phyloP scores from a whole-genome alignment of 23 tunicate species.

The Botrylloides violaceus region DNA sequence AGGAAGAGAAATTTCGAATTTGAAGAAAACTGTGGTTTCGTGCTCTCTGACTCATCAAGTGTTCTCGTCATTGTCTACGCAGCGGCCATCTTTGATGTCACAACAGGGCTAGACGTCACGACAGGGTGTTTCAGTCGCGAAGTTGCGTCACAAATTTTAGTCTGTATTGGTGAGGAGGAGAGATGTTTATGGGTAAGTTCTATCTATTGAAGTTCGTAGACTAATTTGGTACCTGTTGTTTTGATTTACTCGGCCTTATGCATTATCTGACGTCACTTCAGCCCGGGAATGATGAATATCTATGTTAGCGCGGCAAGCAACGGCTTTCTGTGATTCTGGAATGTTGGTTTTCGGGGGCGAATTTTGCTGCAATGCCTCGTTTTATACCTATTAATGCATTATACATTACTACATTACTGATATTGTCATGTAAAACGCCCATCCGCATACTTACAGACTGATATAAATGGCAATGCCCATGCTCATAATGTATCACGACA shows the following conservation, averaged over 20 bases:
- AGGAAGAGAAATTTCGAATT: not conserved
- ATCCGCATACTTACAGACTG: too few relatives aligned
- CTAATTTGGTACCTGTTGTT: conserved; percentile 9
- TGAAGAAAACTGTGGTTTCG: conserved; percentile 26
- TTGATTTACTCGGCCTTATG: not conserved
- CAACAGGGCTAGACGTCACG: conserved; percentile 22
- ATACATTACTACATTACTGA: too few relatives aligned
- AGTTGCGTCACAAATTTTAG: conserved; percentile 19
- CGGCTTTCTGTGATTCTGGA: too few relatives aligned
- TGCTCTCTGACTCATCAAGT: conserved; percentile 2
- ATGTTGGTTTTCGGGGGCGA: too few relatives aligned
- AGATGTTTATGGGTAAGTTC: not conserved
- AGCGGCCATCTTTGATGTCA: conserved; percentile 38
- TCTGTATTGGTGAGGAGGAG: not conserved
- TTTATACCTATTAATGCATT: too few relatives aligned
- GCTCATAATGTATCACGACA: too few relatives aligned
- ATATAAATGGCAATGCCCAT: too few relatives aligned
- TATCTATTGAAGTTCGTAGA: not conserved
- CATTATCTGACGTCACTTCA: conserved; percentile 20
- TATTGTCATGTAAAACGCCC: too few relatives aligned
- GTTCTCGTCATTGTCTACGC: conserved; percentile 34
- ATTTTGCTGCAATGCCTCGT: too few relatives aligned
- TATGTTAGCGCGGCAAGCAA: not conserved
- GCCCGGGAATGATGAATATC: conserved; percentile 28
- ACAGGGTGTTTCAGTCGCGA: not conserved